Evolutionary conservation across 2,113 vertebrate species (phyloP).

Genomic region (Chascanopsetta lugubris): DNA sequence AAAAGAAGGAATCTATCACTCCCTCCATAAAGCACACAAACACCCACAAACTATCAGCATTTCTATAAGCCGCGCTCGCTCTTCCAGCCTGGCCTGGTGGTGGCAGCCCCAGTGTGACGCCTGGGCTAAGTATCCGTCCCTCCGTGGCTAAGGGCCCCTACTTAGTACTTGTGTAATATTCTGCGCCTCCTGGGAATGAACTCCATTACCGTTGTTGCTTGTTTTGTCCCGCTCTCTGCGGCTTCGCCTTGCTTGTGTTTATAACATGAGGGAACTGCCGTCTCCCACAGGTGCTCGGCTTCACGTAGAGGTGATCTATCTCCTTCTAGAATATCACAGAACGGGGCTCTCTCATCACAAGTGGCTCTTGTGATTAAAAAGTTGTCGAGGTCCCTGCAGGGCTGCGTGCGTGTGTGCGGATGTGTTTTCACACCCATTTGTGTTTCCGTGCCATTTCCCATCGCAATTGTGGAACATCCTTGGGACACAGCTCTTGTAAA

Average conservation of each 20-base stretch:
- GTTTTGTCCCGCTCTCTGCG: constrained; percentile 40
- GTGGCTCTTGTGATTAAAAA: constrained; percentile 63
- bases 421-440: constrained; percentile 30
- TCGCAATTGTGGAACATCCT: constrained; percentile 1
- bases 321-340: constrained; percentile 45
- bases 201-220: constrained; percentile 63
- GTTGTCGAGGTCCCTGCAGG: constrained; percentile 33
- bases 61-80: constrained; percentile 48
- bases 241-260: constrained; percentile 55
- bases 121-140: constrained; percentile 48
- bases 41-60: constrained; percentile 19
- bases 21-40: constrained; percentile 26
- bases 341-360: constrained; percentile 39
- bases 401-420: background rate
- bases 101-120: constrained; percentile 46
- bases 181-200: constrained; percentile 58
- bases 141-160: constrained; percentile 40
- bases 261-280: constrained; percentile 54
- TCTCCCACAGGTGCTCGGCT: constrained; percentile 50
- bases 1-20: constrained; percentile 30
- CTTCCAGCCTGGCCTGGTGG: constrained; percentile 45
- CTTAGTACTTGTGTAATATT: constrained; percentile 69
- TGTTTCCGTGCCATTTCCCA: constrained; percentile 26
- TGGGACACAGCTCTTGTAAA: constrained; percentile 25
- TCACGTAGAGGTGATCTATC: constrained; percentile 55